Percentiles rank a stretch among this genome's conserved stretches.
phyloP scores from a whole-genome alignment of 2,797 vertebrate species.

The Platalea minor region DNA sequence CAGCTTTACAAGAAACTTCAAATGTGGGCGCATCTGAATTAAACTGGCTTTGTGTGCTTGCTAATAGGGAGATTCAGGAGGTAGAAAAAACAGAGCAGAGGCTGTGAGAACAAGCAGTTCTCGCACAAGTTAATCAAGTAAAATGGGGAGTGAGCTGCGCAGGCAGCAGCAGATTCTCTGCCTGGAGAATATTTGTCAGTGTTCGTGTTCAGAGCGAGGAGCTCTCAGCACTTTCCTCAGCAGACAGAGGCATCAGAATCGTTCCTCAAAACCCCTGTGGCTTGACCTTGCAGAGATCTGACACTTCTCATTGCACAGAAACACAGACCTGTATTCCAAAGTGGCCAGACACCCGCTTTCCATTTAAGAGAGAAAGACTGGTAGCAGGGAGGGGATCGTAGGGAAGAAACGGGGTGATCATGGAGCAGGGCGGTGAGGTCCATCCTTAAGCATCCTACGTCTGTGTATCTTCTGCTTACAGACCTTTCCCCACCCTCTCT shows the following conservation, averaged over 20 bases:
- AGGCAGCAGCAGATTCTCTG: neutral
- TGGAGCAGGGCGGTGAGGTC: neutral
- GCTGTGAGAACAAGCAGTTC: neutral
- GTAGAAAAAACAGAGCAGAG: neutral
- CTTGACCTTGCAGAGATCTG: neutral
- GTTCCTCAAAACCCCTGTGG: neutral
- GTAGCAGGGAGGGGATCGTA: neutral
- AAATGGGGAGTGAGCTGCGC: neutral
- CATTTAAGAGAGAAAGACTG: neutral
- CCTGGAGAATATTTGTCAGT: neutral
- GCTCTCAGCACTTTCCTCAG: neutral
- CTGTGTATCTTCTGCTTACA: neutral
- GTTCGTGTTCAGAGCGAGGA: neutral
- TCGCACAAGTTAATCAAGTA: neutral
- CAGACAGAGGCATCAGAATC: neutral
- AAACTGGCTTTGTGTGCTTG: neutral
- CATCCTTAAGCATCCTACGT: neutral
- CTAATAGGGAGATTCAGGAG: neutral
- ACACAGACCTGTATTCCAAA: neutral
- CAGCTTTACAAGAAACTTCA: neutral
- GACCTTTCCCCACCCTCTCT: neutral
- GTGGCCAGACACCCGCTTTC: neutral
- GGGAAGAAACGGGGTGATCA: accelerated
- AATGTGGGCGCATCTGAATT: neutral
- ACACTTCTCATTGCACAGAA: neutral